Percentiles rank a stretch among this genome's conserved stretches.
These are phyloP conservation scores for Jacana jacana DNA, from an alignment of 2,113 vertebrate species.

Conservation along the genomic window DNA sequence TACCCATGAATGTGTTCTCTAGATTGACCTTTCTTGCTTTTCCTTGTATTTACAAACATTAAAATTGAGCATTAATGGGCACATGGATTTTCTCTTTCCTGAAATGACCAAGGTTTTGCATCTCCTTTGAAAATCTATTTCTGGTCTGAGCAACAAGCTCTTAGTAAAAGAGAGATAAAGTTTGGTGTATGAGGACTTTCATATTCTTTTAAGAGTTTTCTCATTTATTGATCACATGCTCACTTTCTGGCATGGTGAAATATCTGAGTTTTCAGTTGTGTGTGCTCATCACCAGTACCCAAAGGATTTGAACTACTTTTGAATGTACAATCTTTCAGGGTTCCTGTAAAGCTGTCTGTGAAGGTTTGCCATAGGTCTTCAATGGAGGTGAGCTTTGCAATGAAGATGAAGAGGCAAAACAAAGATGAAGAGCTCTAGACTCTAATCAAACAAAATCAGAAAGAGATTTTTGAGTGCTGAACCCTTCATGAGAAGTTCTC, in stretches of 20 bases:
- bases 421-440: not conserved
- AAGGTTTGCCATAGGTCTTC: not conserved
- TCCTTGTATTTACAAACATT: not conserved
- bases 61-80: not conserved
- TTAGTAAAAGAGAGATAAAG: not conserved
- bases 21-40: not conserved
- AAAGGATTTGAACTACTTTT: not conserved
- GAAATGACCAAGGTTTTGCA: not conserved
- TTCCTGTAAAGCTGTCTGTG: not conserved
- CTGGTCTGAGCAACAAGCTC: not conserved
- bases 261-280: not conserved
- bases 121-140: not conserved
- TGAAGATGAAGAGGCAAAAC: too few relatives aligned
- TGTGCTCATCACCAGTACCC: not conserved
- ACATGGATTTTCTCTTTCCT: not conserved
- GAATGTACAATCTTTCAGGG: not conserved
- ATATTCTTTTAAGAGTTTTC: not conserved
- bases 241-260: not conserved
- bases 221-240: not conserved
- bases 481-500: not conserved
- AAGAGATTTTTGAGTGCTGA: not conserved
- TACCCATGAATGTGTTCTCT: not conserved
- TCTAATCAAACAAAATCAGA: not conserved
- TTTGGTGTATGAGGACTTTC: not conserved
- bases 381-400: not conserved